Evolutionary conservation across 1,140 invertebrate species (phyloP).

Genomic region (Halyomorpha halys): DNA sequence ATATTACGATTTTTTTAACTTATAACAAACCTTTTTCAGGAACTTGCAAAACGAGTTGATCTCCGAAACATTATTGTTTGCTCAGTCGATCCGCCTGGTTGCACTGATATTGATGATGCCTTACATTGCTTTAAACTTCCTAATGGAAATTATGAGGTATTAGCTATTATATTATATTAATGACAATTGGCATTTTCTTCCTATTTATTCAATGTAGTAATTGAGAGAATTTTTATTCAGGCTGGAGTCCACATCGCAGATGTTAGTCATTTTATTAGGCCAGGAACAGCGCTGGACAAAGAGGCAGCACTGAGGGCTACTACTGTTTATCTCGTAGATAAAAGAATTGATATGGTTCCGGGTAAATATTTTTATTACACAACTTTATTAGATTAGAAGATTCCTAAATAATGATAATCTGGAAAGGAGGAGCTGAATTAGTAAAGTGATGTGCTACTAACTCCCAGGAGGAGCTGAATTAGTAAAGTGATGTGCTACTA

Average conservation of each 20-base stretch:
- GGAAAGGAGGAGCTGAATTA: no score
- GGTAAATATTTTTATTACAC: no score
- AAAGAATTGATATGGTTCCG: conserved; percentile 81
- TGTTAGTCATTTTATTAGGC: conserved; percentile 87
- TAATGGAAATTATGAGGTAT: conserved; percentile 66
- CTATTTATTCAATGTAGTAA: background rate
- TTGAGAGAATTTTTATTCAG: conserved; percentile 28
- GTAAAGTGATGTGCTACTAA: no score
- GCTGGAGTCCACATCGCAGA: conserved; percentile 93
- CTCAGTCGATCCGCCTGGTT: conserved; percentile 96
- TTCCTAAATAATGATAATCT: no score
- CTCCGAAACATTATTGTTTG: conserved; percentile 78
- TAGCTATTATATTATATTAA: background rate
- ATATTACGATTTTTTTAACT: no score
- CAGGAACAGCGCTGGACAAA: conserved; percentile 74
- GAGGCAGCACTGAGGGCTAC: conserved; percentile 78
- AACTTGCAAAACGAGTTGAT: conserved; percentile 68
- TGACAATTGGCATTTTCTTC: background rate
- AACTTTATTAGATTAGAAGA: no score
- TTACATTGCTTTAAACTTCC: conserved; percentile 72
- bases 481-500: no score
- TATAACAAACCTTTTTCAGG: conserved; percentile 43
- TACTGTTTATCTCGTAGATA: conserved; percentile 83
- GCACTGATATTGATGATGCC: conserved; percentile 99
- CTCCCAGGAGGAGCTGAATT: no score